Conservation (phyloP, 2,888 invertebrate species). For the Hetaerina titia region DNA sequence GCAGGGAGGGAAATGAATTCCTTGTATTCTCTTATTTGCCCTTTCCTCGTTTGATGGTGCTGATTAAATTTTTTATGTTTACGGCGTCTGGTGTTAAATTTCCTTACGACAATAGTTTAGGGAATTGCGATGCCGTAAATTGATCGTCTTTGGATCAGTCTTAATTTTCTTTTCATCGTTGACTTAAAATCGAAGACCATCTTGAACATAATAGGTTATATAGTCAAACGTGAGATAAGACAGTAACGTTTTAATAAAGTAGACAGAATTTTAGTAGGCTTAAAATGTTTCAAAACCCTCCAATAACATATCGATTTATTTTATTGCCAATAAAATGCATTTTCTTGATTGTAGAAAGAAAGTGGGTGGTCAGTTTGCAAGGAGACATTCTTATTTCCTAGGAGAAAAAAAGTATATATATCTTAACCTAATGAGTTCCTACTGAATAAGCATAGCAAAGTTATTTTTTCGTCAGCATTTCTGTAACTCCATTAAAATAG, state of each 20-base stretch:
- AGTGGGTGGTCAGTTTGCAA: no score
- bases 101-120: not conserved
- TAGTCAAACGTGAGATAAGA: not conserved
- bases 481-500: no score
- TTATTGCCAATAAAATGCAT: no score
- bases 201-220: not conserved
- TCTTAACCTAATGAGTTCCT: no score
- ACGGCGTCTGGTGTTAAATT: not conserved
- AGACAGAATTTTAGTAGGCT: no score
- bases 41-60: not conserved
- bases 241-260: not conserved
- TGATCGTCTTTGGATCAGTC: not conserved
- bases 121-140: not conserved
- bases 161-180: not conserved
- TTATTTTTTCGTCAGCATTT: no score
- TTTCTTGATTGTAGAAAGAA: no score
- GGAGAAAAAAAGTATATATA: no score
- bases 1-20: not conserved
- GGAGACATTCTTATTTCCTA: no score
- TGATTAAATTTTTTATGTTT: constrained; percentile 19
- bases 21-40: not conserved
- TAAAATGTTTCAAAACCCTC: no score
- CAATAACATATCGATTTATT: no score
- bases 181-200: not conserved
- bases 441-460: no score